A percentile compares a stretch with the other conserved stretches of the same genome.
phyloP scores from a whole-genome alignment of 2,113 vertebrate genomes.

The rabbit (Oryctolagus cuniculus) region mOryCun1.1 NC_091434.1:113442001-113442500 shows the following conservation, averaged over 20 bases:
- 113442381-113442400: not conserved
- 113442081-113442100: not conserved
- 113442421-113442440: not conserved
- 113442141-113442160: not conserved
- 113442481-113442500: not conserved
- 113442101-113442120: not conserved
- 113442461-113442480: not conserved
- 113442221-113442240: no score
- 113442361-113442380: not conserved
- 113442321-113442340: not conserved
- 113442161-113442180: no score
- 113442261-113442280: not conserved
- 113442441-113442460: not conserved
- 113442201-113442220: no score
- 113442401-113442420: not conserved
- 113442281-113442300: constrained; percentile 32
- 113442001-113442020: not conserved
- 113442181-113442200: no score
- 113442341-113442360: not conserved
- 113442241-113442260: not conserved
- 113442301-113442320: not conserved
- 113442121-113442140: not conserved
- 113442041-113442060: not conserved
- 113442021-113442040: not conserved
- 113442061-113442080: not conserved